These are phyloP conservation scores for Ceryle rudis DNA, from an alignment of 2,797 vertebrate genomes.

Conservation along the genomic window DNA sequence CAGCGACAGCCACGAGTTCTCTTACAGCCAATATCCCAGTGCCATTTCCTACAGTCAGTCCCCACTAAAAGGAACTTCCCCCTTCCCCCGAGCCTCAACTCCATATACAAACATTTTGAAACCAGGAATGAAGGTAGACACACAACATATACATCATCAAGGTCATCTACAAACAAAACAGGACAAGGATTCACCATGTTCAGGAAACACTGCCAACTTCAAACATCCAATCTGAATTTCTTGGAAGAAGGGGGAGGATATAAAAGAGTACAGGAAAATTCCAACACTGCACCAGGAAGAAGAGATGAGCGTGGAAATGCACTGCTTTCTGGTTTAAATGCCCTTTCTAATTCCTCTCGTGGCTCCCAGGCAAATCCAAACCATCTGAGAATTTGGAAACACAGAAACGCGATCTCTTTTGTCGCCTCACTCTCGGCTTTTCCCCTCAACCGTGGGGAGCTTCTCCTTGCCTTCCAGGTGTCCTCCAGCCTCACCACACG, in stretches of 20 bases:
- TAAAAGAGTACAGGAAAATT: conserved; percentile 37
- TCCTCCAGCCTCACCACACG: conserved; percentile 11
- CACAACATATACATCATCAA: conserved; percentile 24
- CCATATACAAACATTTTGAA: conserved; percentile 15
- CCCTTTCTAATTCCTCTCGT: conserved; percentile 32
- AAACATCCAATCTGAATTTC: conserved; percentile 48
- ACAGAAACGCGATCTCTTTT: neutral
- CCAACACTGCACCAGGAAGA: conserved; percentile 56
- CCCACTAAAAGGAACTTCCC: neutral
- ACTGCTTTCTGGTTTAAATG: conserved; percentile 62
- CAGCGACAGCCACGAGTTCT: neutral
- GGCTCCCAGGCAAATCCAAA: conserved; percentile 59
- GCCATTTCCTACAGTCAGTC: neutral
- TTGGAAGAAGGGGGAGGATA: conserved; percentile 34
- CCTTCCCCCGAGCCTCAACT: conserved; percentile 5
- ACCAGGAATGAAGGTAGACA: conserved; percentile 37
- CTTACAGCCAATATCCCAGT: neutral
- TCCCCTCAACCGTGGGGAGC: neutral
- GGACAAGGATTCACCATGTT: conserved; percentile 70
- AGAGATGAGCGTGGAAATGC: conserved; percentile 53
- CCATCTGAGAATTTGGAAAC: conserved; percentile 39
- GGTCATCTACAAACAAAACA: conserved; percentile 56
- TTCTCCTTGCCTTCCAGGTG: conserved; percentile 51
- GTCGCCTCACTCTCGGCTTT: neutral
- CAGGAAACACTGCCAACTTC: conserved; percentile 67